phyloP scores from a whole-genome alignment of 2,113 vertebrate genomes.

The Sterna hirundo region DNA sequence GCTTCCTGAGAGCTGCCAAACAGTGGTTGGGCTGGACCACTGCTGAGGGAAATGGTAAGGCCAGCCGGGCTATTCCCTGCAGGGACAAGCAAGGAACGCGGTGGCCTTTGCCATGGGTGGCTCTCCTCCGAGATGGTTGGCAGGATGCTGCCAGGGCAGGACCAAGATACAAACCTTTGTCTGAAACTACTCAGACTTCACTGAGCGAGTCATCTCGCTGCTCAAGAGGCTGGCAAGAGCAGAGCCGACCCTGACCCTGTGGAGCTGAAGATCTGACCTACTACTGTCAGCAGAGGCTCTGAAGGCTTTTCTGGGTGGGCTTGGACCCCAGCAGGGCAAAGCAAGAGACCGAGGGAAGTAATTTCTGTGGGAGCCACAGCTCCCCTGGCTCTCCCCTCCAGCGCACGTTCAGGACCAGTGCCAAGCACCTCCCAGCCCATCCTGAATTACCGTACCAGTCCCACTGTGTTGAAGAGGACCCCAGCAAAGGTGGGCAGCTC shows the following conservation, averaged over 20 bases:
- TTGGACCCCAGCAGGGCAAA: background rate
- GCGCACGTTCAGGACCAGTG: background rate
- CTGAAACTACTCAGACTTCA: background rate
- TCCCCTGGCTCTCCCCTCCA: background rate
- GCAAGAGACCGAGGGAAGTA: background rate
- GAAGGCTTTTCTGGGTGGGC: background rate
- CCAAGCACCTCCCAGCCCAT: conserved; percentile 2
- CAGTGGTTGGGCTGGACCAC: background rate
- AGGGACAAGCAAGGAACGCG: fast-evolving
- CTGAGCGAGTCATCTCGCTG: fast-evolving
- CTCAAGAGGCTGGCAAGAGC: background rate
- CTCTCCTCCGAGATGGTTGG: fast-evolving
- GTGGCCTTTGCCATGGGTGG: background rate
- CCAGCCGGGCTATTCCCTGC: background rate
- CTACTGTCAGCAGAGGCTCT: background rate
- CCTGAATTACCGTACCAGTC: conserved; percentile 82
- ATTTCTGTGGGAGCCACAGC: background rate
- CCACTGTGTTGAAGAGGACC: conserved; percentile 95
- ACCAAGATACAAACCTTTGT: background rate
- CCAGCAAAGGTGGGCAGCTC: conserved; percentile 97
- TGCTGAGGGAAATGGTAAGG: background rate
- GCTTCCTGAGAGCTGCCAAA: background rate
- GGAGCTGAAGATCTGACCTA: background rate
- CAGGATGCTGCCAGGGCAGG: background rate
- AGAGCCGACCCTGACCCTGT: background rate